Conservation (phyloP, 2,888 invertebrate genomes). For the Tipula confusa region DNA sequence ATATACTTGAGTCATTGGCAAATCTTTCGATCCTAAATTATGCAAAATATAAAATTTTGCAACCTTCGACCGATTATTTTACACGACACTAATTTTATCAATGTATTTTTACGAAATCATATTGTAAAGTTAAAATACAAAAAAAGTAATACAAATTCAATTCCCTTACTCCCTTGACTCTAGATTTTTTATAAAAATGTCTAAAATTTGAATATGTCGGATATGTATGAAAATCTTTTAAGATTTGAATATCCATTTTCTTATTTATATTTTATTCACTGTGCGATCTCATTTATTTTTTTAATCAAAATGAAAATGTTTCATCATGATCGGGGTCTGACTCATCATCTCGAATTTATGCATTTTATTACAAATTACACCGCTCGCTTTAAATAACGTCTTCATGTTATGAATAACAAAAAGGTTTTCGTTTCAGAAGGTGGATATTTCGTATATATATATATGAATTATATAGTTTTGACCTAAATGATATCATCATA, state of each 20-base stretch:
- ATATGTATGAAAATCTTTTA: too few relatives aligned
- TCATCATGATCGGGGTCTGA: not conserved
- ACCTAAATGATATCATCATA: not conserved
- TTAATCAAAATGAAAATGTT: not conserved
- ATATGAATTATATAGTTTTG: not conserved
- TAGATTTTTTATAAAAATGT: too few relatives aligned
- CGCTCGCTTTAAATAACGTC: not conserved
- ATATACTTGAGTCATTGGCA: not conserved
- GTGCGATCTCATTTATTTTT: not conserved
- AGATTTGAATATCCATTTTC: not conserved
- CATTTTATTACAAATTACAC: not conserved
- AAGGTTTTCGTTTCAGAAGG: slow-evolving; percentile 4
- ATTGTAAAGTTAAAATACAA: too few relatives aligned
- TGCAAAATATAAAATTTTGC: not conserved
- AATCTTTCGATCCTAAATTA: not conserved
- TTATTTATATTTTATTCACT: not conserved
- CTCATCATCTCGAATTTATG: not conserved
- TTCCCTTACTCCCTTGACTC: too few relatives aligned
- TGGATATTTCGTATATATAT: not conserved
- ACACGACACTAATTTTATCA: not conserved
- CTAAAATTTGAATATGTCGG: too few relatives aligned
- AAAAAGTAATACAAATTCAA: too few relatives aligned
- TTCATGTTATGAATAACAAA: not conserved
- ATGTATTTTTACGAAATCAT: not conserved
- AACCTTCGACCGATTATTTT: not conserved